Evolutionary conservation across 1,140 invertebrate genomes (phyloP).

Genomic region (Macrobrachium rosenbergii): DNA sequence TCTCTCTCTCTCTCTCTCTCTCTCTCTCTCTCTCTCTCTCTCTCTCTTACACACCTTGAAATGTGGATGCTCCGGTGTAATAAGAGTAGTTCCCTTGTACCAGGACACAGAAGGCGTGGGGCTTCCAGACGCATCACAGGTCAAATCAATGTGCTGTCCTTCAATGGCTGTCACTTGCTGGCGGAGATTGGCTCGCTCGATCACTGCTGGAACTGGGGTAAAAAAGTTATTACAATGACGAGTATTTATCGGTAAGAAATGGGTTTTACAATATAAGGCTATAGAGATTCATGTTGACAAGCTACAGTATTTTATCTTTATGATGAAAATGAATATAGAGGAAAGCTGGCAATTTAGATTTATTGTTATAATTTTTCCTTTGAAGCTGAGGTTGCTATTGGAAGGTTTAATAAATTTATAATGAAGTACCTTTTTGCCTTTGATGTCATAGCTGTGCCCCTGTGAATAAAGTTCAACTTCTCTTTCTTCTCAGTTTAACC

Average conservation of each 20-base stretch:
- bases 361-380: no score
- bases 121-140: slow-evolving; percentile 46
- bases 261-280: no score
- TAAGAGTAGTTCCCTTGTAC: slow-evolving; percentile 15
- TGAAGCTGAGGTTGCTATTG: no score
- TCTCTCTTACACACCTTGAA: slow-evolving; percentile 29
- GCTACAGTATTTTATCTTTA: neutral
- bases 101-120: slow-evolving; percentile 38
- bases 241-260: no score
- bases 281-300: no score
- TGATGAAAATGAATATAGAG: neutral
- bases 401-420: no score
- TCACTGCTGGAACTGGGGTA: slow-evolving; percentile 41
- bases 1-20: no score
- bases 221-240: neutral
- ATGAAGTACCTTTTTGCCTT: no score
- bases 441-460: no score
- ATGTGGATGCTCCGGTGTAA: slow-evolving; percentile 29
- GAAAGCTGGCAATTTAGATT: neutral
- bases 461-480: no score
- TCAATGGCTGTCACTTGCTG: slow-evolving; percentile 23
- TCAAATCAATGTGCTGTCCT: slow-evolving; percentile 28
- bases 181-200: slow-evolving; percentile 46
- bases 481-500: no score
- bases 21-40: no score